These are phyloP conservation scores for Tetraneura akinire DNA, from an alignment of 1,140 invertebrate genomes.

Conservation along the genomic window DNA sequence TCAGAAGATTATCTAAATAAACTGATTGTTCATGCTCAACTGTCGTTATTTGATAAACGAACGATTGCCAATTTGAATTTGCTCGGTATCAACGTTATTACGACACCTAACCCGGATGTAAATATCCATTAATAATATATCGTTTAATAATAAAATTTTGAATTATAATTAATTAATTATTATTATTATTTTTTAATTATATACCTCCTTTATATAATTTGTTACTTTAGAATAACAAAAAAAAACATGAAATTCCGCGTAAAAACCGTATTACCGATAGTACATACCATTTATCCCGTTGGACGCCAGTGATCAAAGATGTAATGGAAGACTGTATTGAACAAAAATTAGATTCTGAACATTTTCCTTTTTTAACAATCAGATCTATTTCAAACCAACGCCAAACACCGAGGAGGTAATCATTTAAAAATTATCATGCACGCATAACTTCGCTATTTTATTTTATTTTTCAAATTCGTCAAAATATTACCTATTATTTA, in stretches of 20 bases:
- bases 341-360: conserved; percentile 92
- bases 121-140: conserved; percentile 58
- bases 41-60: conserved; percentile 84
- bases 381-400: conserved; percentile 58
- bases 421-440: no score
- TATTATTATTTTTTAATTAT: not conserved
- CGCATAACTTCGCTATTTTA: no score
- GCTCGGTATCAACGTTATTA: conserved; percentile 92
- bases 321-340: conserved; percentile 98
- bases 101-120: conserved; percentile 85
- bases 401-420: no score
- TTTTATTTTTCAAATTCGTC: no score
- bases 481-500: no score
- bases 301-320: conserved; percentile 97
- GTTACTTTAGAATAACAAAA: conserved; percentile 71
- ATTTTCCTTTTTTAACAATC: conserved; percentile 95
- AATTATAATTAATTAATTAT: not conserved
- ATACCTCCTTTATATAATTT: not conserved
- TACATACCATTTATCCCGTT: conserved; percentile 94
- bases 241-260: conserved; percentile 80
- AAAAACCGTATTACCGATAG: conserved; percentile 96
- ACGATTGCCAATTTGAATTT: conserved; percentile 95
- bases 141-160: no score
- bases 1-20: conserved; percentile 98
- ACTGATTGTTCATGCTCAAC: conserved; percentile 93